Conservation (phyloP, 2,888 invertebrate genomes). For the Drosophila subquinaria region DNA sequence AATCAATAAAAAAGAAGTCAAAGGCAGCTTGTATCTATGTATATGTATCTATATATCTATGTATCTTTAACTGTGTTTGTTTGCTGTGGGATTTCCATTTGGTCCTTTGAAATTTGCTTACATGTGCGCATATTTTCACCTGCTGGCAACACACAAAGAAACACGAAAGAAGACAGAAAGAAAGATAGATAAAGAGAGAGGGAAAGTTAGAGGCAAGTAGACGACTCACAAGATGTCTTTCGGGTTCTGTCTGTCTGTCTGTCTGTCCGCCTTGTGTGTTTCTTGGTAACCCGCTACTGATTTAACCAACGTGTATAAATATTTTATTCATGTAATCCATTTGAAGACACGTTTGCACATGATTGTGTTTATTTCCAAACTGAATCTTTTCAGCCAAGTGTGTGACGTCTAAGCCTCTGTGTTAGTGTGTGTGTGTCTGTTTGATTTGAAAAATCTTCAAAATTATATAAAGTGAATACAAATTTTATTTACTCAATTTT, state of each 20-base stretch:
- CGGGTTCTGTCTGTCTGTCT: slow-evolving; percentile 16
- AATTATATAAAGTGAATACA: slow-evolving; percentile 82
- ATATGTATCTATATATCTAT: slow-evolving; percentile 22
- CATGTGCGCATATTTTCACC: slow-evolving; percentile 78
- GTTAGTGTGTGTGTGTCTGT: slow-evolving; percentile 18
- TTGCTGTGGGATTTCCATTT: slow-evolving; percentile 39
- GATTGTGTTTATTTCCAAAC: slow-evolving; percentile 78
- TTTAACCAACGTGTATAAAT: slow-evolving; percentile 80
- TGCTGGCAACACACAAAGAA: slow-evolving; percentile 14
- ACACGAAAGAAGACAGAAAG: not conserved
- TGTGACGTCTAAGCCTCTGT: not conserved
- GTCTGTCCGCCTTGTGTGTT: slow-evolving; percentile 39
- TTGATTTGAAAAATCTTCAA: slow-evolving; percentile 80
- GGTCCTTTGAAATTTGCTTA: slow-evolving; percentile 73
- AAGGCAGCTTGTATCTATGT: slow-evolving; percentile 26
- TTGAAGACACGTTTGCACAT: slow-evolving; percentile 82
- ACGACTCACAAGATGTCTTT: slow-evolving; percentile 39
- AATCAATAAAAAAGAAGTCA: slow-evolving; percentile 70
- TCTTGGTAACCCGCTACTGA: slow-evolving; percentile 79
- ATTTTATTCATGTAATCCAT: slow-evolving; percentile 82
- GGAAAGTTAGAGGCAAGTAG: not conserved
- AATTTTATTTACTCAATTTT: slow-evolving; percentile 77
- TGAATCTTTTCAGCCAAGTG: slow-evolving; percentile 55
- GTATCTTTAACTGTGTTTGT: not conserved
- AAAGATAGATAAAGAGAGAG: not conserved